Evolutionary conservation across 2,888 invertebrate genomes (phyloP).

Genomic region (Venustoraphidia nigricollis): DNA sequence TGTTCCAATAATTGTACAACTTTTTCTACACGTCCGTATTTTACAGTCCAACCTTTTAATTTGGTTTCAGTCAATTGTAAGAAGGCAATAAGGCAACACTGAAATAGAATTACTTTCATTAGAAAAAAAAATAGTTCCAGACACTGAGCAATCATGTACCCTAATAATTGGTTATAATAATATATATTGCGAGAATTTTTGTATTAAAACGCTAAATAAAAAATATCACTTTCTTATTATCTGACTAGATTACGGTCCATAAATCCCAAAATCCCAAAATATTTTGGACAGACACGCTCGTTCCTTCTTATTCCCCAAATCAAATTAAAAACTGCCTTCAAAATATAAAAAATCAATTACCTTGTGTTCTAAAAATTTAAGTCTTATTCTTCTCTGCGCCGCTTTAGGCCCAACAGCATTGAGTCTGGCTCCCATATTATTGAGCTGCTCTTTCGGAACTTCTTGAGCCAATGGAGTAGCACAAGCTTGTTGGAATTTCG

Average conservation of each 20-base stretch:
- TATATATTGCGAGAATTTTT: no score
- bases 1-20: slow-evolving; percentile 74
- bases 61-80: slow-evolving; percentile 82
- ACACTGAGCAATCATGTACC: no score
- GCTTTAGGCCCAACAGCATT: slow-evolving; percentile 60
- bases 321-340: no score
- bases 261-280: no score
- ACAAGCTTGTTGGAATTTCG: slow-evolving; percentile 62
- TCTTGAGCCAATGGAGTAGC: slow-evolving; percentile 49
- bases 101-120: slow-evolving; percentile 16
- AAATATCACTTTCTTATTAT: no score
- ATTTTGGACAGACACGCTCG: no score
- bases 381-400: slow-evolving; percentile 64
- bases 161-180: no score
- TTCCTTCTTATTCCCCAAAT: no score
- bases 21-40: slow-evolving; percentile 71
- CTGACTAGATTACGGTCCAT: no score
- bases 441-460: slow-evolving; percentile 65
- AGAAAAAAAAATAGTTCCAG: no score
- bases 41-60: slow-evolving; percentile 75
- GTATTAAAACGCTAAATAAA: no score
- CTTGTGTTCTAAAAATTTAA: slow-evolving; percentile 85
- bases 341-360: slow-evolving; percentile 18
- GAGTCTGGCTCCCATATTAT: slow-evolving; percentile 64
- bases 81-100: slow-evolving; percentile 83